These are phyloP conservation scores for Platysteira castanea DNA, from an alignment of 2,113 vertebrate species.

Conservation along the genomic window DNA sequence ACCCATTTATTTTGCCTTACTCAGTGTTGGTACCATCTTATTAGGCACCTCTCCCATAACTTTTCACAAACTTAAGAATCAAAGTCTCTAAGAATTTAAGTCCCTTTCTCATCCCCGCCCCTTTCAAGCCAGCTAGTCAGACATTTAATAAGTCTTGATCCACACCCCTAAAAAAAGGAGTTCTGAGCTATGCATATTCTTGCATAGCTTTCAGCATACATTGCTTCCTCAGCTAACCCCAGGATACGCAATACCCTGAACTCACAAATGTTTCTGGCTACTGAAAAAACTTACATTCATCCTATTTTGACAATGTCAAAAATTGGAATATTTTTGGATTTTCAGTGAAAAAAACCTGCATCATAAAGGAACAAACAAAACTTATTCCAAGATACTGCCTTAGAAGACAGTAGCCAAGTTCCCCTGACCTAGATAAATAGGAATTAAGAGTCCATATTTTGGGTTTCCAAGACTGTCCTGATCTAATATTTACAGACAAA, in stretches of 20 bases:
- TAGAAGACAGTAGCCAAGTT: background rate
- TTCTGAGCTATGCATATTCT: background rate
- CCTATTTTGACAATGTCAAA: background rate
- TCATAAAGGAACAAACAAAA: background rate
- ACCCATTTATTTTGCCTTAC: background rate
- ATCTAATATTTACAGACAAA: background rate
- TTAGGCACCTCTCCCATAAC: background rate
- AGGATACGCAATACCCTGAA: background rate
- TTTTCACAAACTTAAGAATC: background rate
- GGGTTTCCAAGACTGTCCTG: background rate
- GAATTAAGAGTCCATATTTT: background rate
- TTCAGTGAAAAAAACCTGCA: background rate
- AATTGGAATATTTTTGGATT: background rate
- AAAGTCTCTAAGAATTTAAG: background rate
- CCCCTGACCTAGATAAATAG: background rate
- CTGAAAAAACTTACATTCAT: background rate
- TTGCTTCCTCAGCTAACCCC: background rate
- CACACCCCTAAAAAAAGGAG: background rate
- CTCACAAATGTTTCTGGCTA: background rate
- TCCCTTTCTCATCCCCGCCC: background rate
- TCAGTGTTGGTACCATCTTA: background rate
- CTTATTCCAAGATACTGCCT: background rate
- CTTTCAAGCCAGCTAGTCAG: background rate
- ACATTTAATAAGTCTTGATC: background rate
- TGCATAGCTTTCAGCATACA: background rate